Percentiles rank a stretch among this genome's conserved stretches.
phyloP scores from a whole-genome alignment of 2,113 vertebrate genomes.

The Caranx ignobilis region DNA sequence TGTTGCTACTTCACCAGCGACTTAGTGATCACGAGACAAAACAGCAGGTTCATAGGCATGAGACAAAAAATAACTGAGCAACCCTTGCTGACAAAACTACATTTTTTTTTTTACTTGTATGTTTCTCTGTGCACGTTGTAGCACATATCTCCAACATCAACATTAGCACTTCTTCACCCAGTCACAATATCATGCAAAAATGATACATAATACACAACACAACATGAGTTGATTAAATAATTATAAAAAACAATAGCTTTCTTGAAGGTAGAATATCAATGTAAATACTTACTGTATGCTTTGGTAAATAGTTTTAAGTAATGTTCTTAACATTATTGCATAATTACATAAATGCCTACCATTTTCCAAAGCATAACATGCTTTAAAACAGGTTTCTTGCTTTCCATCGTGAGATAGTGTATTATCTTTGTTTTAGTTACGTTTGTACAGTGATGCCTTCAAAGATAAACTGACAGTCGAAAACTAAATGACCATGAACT shows the following conservation, averaged over 20 bases:
- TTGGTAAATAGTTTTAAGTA: slow-evolving; percentile 37
- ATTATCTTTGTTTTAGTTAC: not conserved
- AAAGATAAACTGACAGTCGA: not conserved
- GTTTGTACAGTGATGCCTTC: not conserved
- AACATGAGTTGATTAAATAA: not conserved
- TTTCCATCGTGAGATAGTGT: not conserved
- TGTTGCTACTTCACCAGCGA: not conserved
- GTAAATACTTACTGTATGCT: slow-evolving; percentile 9
- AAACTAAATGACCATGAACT: not conserved
- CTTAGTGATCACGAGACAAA: not conserved
- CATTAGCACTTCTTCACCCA: not conserved
- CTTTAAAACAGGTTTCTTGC: not conserved
- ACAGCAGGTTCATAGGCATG: too few species aligned
- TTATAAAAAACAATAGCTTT: not conserved
- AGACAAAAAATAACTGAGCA: not conserved
- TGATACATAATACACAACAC: not conserved
- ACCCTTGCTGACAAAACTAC: not conserved
- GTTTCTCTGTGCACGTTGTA: not conserved
- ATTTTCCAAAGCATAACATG: slow-evolving; percentile 47
- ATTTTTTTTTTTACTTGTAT: not conserved
- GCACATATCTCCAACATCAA: not conserved
- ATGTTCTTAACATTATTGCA: slow-evolving; percentile 10
- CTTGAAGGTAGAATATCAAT: slow-evolving; percentile 5
- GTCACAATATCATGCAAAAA: not conserved
- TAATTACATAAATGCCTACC: slow-evolving; percentile 17